phyloP scores from a whole-genome alignment of 2,888 invertebrate species.

The Conchocele bisecta region DNA sequence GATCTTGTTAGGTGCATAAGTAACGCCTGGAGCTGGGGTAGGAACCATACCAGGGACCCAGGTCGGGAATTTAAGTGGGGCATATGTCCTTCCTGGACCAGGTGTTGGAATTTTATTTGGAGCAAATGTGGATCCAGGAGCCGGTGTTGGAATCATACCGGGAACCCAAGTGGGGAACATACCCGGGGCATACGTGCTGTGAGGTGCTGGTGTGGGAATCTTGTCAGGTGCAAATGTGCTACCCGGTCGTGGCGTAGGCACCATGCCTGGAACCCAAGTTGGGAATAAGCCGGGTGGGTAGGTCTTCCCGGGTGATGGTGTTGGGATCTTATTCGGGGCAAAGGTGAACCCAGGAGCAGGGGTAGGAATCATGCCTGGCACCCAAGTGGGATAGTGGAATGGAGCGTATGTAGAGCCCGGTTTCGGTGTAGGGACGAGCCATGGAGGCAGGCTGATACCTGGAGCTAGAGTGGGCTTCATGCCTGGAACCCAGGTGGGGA shows the following conservation, averaged over 20 bases:
- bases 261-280: conserved; percentile 51
- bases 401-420: conserved; percentile 61
- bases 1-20: conserved; percentile 47
- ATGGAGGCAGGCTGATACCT: conserved; percentile 50
- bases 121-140: conserved; percentile 51
- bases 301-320: conserved; percentile 41
- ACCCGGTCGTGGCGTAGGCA: conserved; percentile 43
- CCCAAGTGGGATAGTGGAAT: conserved; percentile 49
- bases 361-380: conserved; percentile 59
- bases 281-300: conserved; percentile 46
- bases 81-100: conserved; percentile 53
- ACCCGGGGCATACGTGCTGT: conserved; percentile 49
- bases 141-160: conserved; percentile 54
- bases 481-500: conserved; percentile 60
- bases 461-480: conserved; percentile 61
- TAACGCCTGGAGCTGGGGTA: conserved; percentile 54
- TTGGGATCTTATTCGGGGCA: conserved; percentile 52
- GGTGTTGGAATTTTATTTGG: conserved; percentile 58
- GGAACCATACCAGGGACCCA: conserved; percentile 55
- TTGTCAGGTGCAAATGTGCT: conserved; percentile 47
- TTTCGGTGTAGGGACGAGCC: conserved; percentile 58
- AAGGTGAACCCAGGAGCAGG: conserved; percentile 56
- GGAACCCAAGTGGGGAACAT: conserved; percentile 52
- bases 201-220: conserved; percentile 50
- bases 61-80: conserved; percentile 56